Evolutionary conservation across 2,113 vertebrate species (phyloP), one percentile per base, ranked within the genome.

Genomic region (Tapirus terrestris): DNA sequence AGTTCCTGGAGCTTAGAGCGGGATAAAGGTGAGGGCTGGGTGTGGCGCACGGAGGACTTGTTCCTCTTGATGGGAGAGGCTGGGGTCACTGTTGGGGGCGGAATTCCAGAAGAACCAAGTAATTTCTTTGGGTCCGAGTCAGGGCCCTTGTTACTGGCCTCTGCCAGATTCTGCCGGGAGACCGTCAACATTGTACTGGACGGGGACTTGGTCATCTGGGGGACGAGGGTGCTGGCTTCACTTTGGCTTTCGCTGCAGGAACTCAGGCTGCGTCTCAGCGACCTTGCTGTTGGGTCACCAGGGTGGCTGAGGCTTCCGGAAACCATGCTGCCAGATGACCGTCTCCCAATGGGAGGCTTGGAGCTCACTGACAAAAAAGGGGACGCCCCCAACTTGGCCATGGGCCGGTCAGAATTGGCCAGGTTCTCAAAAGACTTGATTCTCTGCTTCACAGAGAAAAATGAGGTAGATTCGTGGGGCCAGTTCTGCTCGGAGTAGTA

Each of bases 361-460:
- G 98, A 98, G 20, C 97, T 95, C n/a, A 99, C 91, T 0, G 97
- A 86, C 2, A 99, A 93, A 0, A 99, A 99, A 5, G 99, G 99
- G 61, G 99, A 98, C 29, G 99, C 98, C 1, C 99, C 98, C 20
- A 98, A 97, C 98, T 98, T 99, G 85, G 99, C 96, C 0, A 98
- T 29, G 0, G 99, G 98, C 91, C 99, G 98, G 96, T 99, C 99
- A 31, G 99, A 99, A 97, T 99, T 99, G 68, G 99, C 99, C 95
- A 99, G 97, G 93, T 99, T 99, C 98, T 99, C 99, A 58, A 99
- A 99, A 14, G 99, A 99, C 98, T 99, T 99, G 95, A 99, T 99
- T 97, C 99, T 99, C 94, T 99, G 99, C 95, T 99, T 99, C 67
- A 99, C 99, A 53, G 99, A 99, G 98, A 99, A 99, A 60, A 99